These are phyloP conservation scores for Pitta sordida DNA, from an alignment of 2,113 vertebrate species.

Conservation along the genomic window DNA sequence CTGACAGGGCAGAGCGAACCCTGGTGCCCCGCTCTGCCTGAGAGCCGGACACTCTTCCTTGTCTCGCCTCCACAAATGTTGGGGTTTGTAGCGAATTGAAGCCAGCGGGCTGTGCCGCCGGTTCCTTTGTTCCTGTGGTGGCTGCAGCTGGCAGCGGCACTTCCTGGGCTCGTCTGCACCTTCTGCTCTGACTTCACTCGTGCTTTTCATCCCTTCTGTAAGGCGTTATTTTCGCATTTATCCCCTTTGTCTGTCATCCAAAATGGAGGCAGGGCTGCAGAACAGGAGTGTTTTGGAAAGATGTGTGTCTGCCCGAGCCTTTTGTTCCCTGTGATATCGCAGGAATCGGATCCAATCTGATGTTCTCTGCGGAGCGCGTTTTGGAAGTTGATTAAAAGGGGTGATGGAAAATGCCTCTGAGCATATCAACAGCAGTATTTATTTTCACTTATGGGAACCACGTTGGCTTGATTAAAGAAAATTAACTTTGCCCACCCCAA, in stretches of 20 bases:
- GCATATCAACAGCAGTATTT: background rate
- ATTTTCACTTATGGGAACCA: background rate
- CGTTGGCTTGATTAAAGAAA: background rate
- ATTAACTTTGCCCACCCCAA: background rate
- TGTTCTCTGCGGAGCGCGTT: background rate
- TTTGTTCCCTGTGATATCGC: conserved; percentile 4
- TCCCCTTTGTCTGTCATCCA: conserved; percentile 48
- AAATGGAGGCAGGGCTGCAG: conserved; percentile 57
- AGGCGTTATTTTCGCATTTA: background rate
- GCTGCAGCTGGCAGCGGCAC: background rate
- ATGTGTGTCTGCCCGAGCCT: conserved; percentile 1
- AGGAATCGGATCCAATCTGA: conserved; percentile 4
- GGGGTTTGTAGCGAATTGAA: background rate
- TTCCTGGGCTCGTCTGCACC: conserved; percentile 35
- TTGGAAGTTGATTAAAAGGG: conserved; percentile 19
- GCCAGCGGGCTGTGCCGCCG: background rate
- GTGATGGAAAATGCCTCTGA: conserved; percentile 3
- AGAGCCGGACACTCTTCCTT: background rate
- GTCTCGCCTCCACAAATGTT: background rate
- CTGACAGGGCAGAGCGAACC: background rate
- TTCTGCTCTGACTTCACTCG: background rate
- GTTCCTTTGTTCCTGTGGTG: conserved; percentile 36
- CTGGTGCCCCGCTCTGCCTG: background rate
- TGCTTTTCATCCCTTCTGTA: background rate
- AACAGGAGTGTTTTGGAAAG: conserved; percentile 2